phyloP scores from a whole-genome alignment of 92 coral and sea anemone species.

The Zoanthus sociatus region DNA sequence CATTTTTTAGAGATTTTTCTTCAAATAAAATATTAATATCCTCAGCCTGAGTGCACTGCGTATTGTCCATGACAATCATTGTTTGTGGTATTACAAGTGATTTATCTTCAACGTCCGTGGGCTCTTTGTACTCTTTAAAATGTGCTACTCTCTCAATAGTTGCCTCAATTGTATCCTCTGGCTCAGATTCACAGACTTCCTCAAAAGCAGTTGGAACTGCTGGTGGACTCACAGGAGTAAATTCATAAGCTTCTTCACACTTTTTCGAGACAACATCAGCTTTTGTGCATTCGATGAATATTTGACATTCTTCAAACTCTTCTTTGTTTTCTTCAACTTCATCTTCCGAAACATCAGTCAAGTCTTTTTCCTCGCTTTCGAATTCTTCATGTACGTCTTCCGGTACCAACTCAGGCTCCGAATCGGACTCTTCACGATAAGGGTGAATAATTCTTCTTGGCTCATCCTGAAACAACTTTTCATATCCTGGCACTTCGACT shows the following conservation, averaged over 20 bases:
- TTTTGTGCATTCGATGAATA: constrained; percentile 37
- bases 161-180: constrained; percentile 36
- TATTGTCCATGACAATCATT: constrained; percentile 28
- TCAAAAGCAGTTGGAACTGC: constrained; percentile 40
- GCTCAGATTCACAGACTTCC: constrained; percentile 38
- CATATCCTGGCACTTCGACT: constrained; percentile 61
- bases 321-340: constrained; percentile 36
- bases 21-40: constrained; percentile 32
- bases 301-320: constrained; percentile 43
- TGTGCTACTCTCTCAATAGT: constrained; percentile 24
- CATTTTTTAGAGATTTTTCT: constrained; percentile 5
- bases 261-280: constrained; percentile 31
- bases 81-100: constrained; percentile 26
- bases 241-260: constrained; percentile 34
- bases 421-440: constrained; percentile 26
- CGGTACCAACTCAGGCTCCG: constrained; percentile 8
- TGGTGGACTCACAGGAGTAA: constrained; percentile 41
- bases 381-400: constrained; percentile 21
- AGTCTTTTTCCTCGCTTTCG: constrained; percentile 31
- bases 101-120: constrained; percentile 20
- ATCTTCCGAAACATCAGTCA: constrained; percentile 34
- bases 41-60: constrained; percentile 20
- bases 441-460: constrained; percentile 34
- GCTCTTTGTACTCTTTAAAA: constrained; percentile 34
- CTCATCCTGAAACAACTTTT: constrained; percentile 36